Evolutionary conservation across 1,140 invertebrate species (phyloP).

Genomic region (Monochamus saltuarius): DNA sequence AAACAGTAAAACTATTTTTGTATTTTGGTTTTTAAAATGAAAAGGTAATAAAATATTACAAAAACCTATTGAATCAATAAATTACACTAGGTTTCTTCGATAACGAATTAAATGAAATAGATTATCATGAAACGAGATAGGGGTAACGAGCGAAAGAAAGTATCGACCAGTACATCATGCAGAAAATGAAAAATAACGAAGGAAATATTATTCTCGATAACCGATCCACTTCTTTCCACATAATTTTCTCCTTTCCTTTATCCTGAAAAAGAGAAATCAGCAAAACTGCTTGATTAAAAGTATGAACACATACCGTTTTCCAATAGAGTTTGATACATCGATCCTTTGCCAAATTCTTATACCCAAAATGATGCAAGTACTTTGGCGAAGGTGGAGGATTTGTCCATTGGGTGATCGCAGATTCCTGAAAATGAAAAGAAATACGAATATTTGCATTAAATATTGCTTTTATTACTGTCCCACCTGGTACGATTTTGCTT

Average conservation of each 20-base stretch:
- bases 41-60: too few species aligned
- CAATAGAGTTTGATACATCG: slow-evolving; percentile 32
- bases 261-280: slow-evolving; percentile 43
- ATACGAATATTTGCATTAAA: not conserved
- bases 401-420: slow-evolving; percentile 34
- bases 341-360: slow-evolving; percentile 9
- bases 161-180: slow-evolving; percentile 74
- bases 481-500: slow-evolving; percentile 58
- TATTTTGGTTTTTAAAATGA: too few species aligned
- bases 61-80: too few species aligned
- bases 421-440: slow-evolving; percentile 26
- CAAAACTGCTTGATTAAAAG: not conserved
- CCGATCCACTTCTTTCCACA: slow-evolving; percentile 69
- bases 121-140: too few species aligned
- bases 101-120: too few species aligned
- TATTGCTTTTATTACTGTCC: slow-evolving; percentile 32
- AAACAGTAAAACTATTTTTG: too few species aligned
- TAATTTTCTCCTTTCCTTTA: slow-evolving; percentile 64
- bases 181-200: slow-evolving; percentile 70
- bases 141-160: slow-evolving; percentile 61
- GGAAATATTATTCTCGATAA: slow-evolving; percentile 71
- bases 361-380: slow-evolving; percentile 2
- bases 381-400: slow-evolving; percentile 12
- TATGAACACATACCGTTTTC: slow-evolving; percentile 35
- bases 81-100: too few species aligned